Evolutionary conservation across 2,797 vertebrate genomes (phyloP).

Genomic region (Chaetophractus vellerosus): DNA sequence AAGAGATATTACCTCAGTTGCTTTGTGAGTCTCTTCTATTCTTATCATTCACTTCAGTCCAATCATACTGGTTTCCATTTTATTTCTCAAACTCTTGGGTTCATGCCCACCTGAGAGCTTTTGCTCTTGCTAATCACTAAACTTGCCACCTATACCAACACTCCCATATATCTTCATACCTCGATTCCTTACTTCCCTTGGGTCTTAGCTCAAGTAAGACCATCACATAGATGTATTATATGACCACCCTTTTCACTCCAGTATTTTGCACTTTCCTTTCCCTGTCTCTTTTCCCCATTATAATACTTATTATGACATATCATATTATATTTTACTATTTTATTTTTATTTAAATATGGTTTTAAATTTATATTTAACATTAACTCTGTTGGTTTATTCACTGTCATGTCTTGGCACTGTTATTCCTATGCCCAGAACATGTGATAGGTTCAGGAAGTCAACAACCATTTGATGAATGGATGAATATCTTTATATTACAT

Average conservation of each 20-base stretch:
- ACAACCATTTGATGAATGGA: background rate
- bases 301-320: background rate
- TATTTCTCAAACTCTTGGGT: background rate
- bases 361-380: slow-evolving; percentile 4
- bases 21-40: background rate
- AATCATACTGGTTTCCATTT: background rate
- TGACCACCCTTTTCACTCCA: background rate
- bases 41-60: background rate
- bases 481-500: background rate
- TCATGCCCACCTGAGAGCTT: background rate
- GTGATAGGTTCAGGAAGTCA: background rate
- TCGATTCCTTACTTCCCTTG: background rate
- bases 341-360: background rate
- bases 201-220: background rate
- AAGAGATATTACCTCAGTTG: background rate
- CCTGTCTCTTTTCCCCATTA: background rate
- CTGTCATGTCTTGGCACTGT: background rate
- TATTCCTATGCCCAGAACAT: background rate
- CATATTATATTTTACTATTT: background rate
- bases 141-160: fast-evolving
- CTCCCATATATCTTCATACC: no score
- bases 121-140: background rate
- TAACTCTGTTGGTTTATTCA: background rate
- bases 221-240: fast-evolving
- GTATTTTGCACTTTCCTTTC: fast-evolving